Evolutionary conservation across 2,797 vertebrate genomes (phyloP), one percentile per base, ranked within the genome.

Genomic region (Gorsachius magnificus): DNA sequence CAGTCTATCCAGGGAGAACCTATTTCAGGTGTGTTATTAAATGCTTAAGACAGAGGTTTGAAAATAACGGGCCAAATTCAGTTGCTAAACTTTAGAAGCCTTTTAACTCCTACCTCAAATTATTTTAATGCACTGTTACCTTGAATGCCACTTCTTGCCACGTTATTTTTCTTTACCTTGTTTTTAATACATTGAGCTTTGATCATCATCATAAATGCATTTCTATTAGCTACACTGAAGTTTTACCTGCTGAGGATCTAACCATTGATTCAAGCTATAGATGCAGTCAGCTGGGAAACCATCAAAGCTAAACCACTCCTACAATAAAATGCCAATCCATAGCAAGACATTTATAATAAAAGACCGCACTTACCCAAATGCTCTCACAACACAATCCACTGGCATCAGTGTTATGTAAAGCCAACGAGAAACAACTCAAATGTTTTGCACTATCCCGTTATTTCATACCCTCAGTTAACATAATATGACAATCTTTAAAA

Each of bases 201-300:
- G 70, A 16, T 54, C 48, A 24, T 11, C 51, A 43, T 53, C 29
- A 28, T 35, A 76, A 71, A 48, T 7, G 19, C 26, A 10, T 46
- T 70, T 43, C 53, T 57, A 24, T 50, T 63, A 50, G 58, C 16
- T 33, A 28, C 58, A 36, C 33, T 14, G 43, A 79, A 54, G 41
- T 71, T 94, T 80, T 68, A 69, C 65, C 70, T 60, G 56, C 82
- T 90, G 72, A 91, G 79, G 61, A 35, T 53, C 60, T 66, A 53
- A 60, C 57, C 75, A 57, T 5, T 35, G 66, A 89, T 56, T 35
- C 65, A 75, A 80, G 79, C 46, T 13, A 5, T 9, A 71, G 87
- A 69, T 68, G 82, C 79, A 81, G 84, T 35, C 82, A 86, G 76
- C 69, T 81, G 82, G 89, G 87, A 94, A 95, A 53, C 16, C 76